A percentile compares a stretch with the other conserved stretches of the same genome.
These are phyloP conservation scores for Nannobrachium achirus DNA, from an alignment of 2,113 vertebrate genomes.

Conservation along the genomic window DNA sequence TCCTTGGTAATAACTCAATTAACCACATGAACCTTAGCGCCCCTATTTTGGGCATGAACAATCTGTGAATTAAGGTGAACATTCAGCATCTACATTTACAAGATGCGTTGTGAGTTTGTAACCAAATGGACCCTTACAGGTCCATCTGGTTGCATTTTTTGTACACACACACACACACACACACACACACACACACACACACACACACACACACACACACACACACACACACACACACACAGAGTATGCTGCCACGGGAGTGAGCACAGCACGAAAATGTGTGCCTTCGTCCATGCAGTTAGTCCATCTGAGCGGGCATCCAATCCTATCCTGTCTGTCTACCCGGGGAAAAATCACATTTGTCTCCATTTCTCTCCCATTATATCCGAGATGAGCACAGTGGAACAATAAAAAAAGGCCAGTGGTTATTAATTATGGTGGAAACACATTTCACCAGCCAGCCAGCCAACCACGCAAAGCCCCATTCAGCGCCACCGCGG, in stretches of 20 bases:
- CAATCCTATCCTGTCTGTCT: not conserved
- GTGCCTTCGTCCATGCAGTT: not conserved
- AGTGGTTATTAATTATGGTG: slow-evolving; percentile 50
- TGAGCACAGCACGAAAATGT: not conserved
- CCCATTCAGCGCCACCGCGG: slow-evolving; percentile 21
- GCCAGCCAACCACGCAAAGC: no score
- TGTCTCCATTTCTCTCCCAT: slow-evolving; percentile 25
- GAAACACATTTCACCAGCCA: slow-evolving; percentile 42
- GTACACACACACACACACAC: slow-evolving; percentile 35
- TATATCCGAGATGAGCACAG: slow-evolving; percentile 12
- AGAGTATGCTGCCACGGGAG: not conserved
- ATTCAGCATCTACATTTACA: no score
- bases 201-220: slow-evolving; percentile 9
- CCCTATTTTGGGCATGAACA: no score
- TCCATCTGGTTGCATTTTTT: no score
- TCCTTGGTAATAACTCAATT: no score
- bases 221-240: slow-evolving; percentile 20
- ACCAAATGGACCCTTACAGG: slow-evolving; percentile 21
- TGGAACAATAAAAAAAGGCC: slow-evolving; percentile 9
- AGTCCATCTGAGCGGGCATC: no score
- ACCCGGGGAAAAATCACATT: no score
- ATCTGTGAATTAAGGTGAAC: no score
- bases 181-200: slow-evolving; percentile 24
- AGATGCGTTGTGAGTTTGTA: no score
- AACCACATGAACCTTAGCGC: no score